Percentiles rank a stretch among this genome's conserved stretches.
phyloP scores from a whole-genome alignment of 2,888 invertebrate species.

The Gastrophysa polygoni region DNA sequence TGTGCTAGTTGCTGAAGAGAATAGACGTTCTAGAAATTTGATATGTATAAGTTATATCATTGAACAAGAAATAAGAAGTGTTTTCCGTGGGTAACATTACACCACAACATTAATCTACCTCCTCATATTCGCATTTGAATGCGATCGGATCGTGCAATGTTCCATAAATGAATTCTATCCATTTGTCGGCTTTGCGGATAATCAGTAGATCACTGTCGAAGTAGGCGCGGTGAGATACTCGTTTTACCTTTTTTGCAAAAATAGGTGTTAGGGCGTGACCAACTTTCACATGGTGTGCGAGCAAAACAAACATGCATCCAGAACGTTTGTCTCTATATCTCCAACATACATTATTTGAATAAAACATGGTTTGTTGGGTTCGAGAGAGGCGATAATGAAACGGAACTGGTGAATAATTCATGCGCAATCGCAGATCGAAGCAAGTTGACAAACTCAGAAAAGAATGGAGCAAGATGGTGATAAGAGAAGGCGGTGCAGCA shows the following conservation, averaged over 20 bases:
- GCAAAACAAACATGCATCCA: constrained; percentile 38
- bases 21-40: no score
- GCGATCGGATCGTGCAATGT: constrained; percentile 1
- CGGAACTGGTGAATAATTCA: constrained; percentile 3
- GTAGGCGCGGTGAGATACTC: constrained; percentile 13
- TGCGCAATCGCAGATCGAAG: not conserved
- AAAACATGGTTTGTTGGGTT: constrained; percentile 15
- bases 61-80: no score
- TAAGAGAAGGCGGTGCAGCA: not conserved
- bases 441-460: not conserved
- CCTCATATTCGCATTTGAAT: not conserved
- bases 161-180: constrained; percentile 8
- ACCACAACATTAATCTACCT: no score
- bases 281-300: constrained; percentile 39
- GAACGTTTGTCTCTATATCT: constrained; percentile 33
- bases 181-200: constrained; percentile 4
- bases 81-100: no score
- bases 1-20: no score
- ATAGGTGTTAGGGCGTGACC: constrained; percentile 45
- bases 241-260: constrained; percentile 20
- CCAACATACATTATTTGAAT: constrained; percentile 12
- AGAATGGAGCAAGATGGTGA: not conserved
- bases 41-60: no score
- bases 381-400: constrained; percentile 12
- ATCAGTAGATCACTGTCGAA: constrained; percentile 5